phyloP scores from a whole-genome alignment of 2,113 vertebrate species.

The Pteronura brasiliensis region DNA sequence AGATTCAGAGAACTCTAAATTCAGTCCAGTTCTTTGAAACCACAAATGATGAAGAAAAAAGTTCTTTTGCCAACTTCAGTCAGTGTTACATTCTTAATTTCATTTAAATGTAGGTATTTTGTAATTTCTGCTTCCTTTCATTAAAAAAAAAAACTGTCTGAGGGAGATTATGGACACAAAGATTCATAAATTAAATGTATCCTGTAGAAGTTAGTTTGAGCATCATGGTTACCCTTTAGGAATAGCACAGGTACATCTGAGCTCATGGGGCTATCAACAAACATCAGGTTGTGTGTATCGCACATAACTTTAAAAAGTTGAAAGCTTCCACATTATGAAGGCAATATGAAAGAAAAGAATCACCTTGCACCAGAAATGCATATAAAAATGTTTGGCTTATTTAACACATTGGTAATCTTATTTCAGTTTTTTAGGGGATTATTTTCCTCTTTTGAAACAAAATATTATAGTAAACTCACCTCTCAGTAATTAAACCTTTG shows the following conservation, averaged over 20 bases:
- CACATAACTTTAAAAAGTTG: background rate
- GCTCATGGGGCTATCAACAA: background rate
- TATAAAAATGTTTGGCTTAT: background rate
- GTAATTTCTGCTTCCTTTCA: slow-evolving; percentile 51
- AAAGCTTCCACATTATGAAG: background rate
- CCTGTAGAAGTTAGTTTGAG: background rate
- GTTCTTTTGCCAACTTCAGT: slow-evolving; percentile 33
- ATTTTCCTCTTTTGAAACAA: background rate
- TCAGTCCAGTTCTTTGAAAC: slow-evolving; percentile 63
- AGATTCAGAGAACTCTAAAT: slow-evolving; percentile 61
- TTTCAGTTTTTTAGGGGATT: background rate
- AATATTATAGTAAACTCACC: background rate
- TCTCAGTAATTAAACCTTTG: background rate
- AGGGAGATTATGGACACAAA: background rate
- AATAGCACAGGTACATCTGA: background rate
- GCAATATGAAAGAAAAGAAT: background rate
- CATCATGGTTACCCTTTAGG: background rate
- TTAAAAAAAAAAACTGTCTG: background rate
- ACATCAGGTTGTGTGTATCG: background rate
- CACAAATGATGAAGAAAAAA: slow-evolving; percentile 55
- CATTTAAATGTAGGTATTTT: slow-evolving; percentile 67
- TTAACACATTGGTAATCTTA: background rate
- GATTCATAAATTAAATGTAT: background rate
- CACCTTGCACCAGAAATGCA: background rate
- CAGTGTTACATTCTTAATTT: slow-evolving; percentile 62